These are phyloP conservation scores for Ploceus nigricollis DNA, from an alignment of 2,113 vertebrate species.

Conservation along the genomic window DNA sequence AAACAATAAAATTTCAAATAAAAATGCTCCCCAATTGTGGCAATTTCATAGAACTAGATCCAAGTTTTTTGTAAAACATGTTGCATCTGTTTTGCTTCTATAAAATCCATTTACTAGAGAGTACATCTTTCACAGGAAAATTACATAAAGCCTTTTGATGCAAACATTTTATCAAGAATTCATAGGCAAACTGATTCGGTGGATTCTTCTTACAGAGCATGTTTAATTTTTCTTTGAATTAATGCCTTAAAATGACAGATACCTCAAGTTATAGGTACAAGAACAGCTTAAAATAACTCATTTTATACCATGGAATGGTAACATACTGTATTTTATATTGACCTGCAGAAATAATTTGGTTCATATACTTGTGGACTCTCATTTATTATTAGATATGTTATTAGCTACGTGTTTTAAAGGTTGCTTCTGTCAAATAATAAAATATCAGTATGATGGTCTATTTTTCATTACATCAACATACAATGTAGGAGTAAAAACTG, in stretches of 20 bases:
- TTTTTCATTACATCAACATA: background rate
- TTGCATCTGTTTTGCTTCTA: background rate
- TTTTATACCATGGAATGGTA: background rate
- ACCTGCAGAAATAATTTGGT: background rate
- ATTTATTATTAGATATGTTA: background rate
- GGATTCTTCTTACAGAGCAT: background rate
- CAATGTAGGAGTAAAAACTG: background rate
- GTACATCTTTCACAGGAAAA: background rate
- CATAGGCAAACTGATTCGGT: background rate
- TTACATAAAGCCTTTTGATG: background rate
- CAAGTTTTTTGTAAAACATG: background rate
- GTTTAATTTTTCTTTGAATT: background rate
- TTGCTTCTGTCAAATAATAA: background rate
- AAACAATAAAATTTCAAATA: background rate
- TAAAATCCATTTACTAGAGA: background rate
- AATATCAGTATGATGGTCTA: background rate
- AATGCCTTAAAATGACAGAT: background rate
- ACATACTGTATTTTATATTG: background rate
- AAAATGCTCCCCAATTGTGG: background rate
- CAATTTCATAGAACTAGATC: background rate
- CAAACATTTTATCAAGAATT: background rate
- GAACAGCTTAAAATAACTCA: background rate
- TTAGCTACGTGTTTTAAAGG: background rate
- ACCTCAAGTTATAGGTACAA: background rate
- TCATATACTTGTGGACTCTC: background rate